Percentiles rank a stretch among this genome's conserved stretches.
Conservation (phyloP, 2,113 vertebrate species). For the Menura novaehollandiae region DNA sequence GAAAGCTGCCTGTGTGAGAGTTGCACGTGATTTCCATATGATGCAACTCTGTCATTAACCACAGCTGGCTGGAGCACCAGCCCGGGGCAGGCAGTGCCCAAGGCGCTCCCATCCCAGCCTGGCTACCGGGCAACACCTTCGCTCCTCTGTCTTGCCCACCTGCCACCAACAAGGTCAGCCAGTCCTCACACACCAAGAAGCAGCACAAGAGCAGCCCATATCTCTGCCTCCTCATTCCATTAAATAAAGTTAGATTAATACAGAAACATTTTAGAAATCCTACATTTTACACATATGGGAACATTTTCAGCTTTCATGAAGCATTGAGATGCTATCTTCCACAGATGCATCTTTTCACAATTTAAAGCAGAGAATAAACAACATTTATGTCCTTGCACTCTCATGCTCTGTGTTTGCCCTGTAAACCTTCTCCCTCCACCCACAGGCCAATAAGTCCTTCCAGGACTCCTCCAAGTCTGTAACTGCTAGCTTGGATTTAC, state of each 20-base stretch:
- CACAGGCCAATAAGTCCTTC: background rate
- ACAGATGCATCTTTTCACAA: background rate
- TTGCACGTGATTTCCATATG: accelerated
- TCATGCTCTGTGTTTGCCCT: background rate
- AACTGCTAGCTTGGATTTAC: background rate
- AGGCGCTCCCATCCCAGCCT: background rate
- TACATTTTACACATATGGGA: background rate
- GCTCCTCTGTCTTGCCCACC: background rate
- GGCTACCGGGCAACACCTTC: background rate
- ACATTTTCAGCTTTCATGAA: background rate
- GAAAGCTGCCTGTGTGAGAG: background rate
- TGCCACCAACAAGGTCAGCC: accelerated
- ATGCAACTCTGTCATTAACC: background rate
- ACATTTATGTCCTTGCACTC: background rate
- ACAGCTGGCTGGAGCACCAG: accelerated
- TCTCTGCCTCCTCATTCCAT: background rate
- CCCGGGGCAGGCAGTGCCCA: accelerated
- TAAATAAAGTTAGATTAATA: background rate
- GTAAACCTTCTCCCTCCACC: background rate
- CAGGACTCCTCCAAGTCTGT: background rate
- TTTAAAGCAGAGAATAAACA: background rate
- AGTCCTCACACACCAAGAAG: accelerated
- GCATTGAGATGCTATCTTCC: background rate
- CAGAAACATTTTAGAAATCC: background rate
- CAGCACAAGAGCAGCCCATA: background rate